Base-by-base conservation (phyloP, 2,797 vertebrate genomes). In the Sciurus vulgaris region DNA sequence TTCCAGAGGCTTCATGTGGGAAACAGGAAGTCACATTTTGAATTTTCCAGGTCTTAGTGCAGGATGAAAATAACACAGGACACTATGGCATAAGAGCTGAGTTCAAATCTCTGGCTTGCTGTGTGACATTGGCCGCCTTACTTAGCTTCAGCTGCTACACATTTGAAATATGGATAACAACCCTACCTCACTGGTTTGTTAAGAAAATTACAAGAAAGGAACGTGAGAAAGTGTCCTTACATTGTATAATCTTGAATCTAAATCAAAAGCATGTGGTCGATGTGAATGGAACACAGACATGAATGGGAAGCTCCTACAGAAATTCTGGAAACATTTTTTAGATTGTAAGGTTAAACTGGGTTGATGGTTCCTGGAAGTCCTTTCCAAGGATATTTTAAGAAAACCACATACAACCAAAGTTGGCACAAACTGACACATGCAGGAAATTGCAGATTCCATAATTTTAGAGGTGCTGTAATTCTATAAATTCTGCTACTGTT, bases 341-440 rank as follows among this genome's bases (percentile, higher is more conserved):
- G 69, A 76, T 38, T 61, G 30, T 88, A 92, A 93, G 12, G 4
- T 44, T 91, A 81, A 96, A 93, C 54, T 35, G 51, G 77, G 81
- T 24, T 76, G 90, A 88, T 93, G 95, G 85, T 91, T 96, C 86
- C 91, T 73, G n/a, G 93, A 91, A 90, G 74, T 82, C 51, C 74
- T 79, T 95, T 95, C 89, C 84, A 88, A 95, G n/a, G 70, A 79
- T 97, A 97, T 97, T 97, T 97, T 97, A 97, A 94, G 93, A 96
- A 97, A 97, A 94, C 91, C 91, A 81, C 92, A 93, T 81, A 61
- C 91, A 93, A 89, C 81, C 86, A 78, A 94, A 94, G 59, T 96
- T 96, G 93, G 94, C 95, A 95, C 94, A 96, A 97, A 83, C 51
- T 72, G 86, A 94, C 86, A 93, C 54, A 73, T 56, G 59, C 73